Base-by-base conservation (phyloP, 2,888 invertebrate species). In the Athetis lepigone region DNA sequence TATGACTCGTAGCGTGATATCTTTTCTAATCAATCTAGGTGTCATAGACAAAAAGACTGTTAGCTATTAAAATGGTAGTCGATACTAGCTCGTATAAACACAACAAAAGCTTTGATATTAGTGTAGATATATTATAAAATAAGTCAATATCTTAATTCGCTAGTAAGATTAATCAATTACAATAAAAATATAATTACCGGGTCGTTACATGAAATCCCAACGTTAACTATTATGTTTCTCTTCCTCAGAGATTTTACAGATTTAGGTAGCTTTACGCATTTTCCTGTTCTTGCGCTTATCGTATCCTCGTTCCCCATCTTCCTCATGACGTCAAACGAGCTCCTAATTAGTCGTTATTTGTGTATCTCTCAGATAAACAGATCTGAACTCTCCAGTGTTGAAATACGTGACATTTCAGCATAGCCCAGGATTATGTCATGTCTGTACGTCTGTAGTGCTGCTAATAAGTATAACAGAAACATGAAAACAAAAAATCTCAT, bases 371-470 rank as follows among this genome's bases (percentile, higher is more conserved):
- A 46, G 39, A 51, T 46, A 45, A 61, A 29, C n/a, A 47, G 9
- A 49, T 54, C 16, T 23, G 33, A 29, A 19, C 18, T 50, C 18
- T 8, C n/a, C 42, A 29, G 33, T 23, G 36, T 66, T 49, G 19
- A 55, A 54, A 23, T 43, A 52, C 33, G 51, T 70, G 68, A 58
- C 37, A 49, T 49, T 50, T 18, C 11, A 74, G 21, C n/a, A 40
- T 18, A 59, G 25, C 5, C 29, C 7, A 49, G 36, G 52, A 59
- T 74, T 68, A 67, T 27, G n/a, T n/a, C 36, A 67, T 27, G n/a
- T n/a, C 36, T 29, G n/a, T 36, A 45, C 13, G 11, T n/a, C 36
- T 29, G n/a, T 36, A 45, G 16, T 27, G n/a, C n/a, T 49, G 7
- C 9, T 47, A 37, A 37, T 57, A 50, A 57, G 25, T 33, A 46